These are phyloP conservation scores for Mola mola DNA, from an alignment of 2,113 vertebrate genomes.

Conservation along the genomic window DNA sequence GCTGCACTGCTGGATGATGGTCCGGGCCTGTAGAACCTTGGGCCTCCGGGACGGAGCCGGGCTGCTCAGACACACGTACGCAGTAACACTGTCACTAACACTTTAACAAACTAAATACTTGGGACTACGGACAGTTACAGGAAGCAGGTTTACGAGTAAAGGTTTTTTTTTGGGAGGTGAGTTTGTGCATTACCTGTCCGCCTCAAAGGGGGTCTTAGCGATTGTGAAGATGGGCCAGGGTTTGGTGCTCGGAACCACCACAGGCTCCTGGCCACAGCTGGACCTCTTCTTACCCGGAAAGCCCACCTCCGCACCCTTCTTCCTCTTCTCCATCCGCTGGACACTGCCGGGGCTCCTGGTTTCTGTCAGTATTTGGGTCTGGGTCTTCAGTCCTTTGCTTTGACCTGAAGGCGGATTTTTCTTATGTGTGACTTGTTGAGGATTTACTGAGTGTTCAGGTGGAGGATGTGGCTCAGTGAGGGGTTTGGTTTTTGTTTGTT, in stretches of 20 bases:
- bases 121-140: not conserved
- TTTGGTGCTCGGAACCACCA: conserved; percentile 48
- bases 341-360: too few species aligned
- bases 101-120: not conserved
- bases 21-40: conserved; percentile 66
- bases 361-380: not conserved
- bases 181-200: conserved; percentile 12
- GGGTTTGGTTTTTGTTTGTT: not conserved
- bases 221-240: conserved; percentile 60
- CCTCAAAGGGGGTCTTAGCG: not conserved
- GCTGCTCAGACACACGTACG: conserved; percentile 15
- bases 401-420: not conserved
- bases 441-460: too few species aligned
- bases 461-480: not conserved
- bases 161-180: too few species aligned
- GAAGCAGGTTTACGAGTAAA: too few species aligned
- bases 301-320: not conserved
- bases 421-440: too few species aligned
- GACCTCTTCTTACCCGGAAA: conserved; percentile 1
- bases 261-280: conserved; percentile 37
- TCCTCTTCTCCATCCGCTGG: conserved; percentile 14
- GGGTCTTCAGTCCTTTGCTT: not conserved
- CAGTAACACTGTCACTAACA: not conserved
- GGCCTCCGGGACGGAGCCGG: not conserved
- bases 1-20: conserved; percentile 85